Evolutionary conservation across 2,113 vertebrate species (phyloP).

Genomic region (Phasianus colchicus): DNA sequence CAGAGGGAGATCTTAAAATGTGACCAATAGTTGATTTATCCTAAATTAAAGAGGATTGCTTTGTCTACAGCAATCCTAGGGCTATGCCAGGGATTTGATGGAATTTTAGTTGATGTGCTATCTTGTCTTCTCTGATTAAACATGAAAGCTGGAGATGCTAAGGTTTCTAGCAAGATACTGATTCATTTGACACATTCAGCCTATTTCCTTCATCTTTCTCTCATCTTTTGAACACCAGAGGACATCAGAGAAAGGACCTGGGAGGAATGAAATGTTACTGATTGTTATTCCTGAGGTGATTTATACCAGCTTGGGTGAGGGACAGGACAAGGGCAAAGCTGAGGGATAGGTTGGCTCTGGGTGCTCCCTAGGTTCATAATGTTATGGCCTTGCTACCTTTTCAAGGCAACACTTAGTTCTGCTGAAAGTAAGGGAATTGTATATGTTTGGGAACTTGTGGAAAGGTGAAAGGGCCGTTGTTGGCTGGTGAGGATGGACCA

Average conservation of each 20-base stretch:
- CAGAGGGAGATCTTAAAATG: not conserved
- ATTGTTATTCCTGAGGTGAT: not conserved
- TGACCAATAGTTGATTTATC: not conserved
- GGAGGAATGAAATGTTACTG: not conserved
- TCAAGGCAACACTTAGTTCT: not conserved
- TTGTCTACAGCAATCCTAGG: not conserved
- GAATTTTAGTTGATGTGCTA: not conserved
- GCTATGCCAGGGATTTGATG: not conserved
- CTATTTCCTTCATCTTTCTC: not conserved
- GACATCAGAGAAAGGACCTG: not conserved
- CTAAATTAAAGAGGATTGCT: not conserved
- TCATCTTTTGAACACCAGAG: not conserved
- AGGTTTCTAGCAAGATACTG: not conserved
- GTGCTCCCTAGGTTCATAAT: not conserved
- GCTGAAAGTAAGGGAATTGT: not conserved
- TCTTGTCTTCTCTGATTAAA: slow-evolving; percentile 26
- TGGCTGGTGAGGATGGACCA: not conserved
- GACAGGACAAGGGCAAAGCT: not conserved
- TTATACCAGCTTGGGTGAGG: not conserved
- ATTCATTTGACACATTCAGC: not conserved
- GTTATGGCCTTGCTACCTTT: not conserved
- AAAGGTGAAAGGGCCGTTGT: too few species aligned
- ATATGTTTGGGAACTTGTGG: too few species aligned
- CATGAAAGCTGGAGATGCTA: not conserved
- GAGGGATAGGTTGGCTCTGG: not conserved